Conservation (phyloP, 2,888 invertebrate species). For the Scrobipalpa costella region DNA sequence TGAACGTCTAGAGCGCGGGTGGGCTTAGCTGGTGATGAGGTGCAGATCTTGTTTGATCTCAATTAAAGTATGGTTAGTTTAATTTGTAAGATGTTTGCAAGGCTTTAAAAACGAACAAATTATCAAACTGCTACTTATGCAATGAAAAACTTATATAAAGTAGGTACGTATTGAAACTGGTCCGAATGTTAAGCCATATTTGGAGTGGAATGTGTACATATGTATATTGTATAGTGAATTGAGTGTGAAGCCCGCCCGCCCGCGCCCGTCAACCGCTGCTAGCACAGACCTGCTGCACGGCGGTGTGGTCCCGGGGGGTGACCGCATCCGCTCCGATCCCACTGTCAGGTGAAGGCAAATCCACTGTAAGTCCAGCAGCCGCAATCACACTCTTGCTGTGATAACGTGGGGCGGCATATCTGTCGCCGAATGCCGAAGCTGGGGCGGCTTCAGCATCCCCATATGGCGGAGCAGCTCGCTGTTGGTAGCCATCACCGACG, state of each 20-base stretch:
- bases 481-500: slow-evolving; percentile 83
- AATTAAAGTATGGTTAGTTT: slow-evolving; percentile 1
- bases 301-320: slow-evolving; percentile 93
- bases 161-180: slow-evolving; percentile 15
- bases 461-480: slow-evolving; percentile 81
- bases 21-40: slow-evolving; percentile 56
- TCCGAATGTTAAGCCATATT: slow-evolving; percentile 27
- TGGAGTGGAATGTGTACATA: slow-evolving; percentile 21
- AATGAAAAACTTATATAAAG: background rate
- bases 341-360: slow-evolving; percentile 97
- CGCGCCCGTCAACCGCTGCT: slow-evolving; percentile 56
- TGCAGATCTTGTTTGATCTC: slow-evolving; percentile 36
- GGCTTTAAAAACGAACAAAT: slow-evolving; percentile 19
- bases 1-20: slow-evolving; percentile 59
- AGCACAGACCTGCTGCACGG: slow-evolving; percentile 91
- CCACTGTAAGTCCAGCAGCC: slow-evolving; percentile 92
- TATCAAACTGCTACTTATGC: slow-evolving; percentile 3
- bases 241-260: slow-evolving; percentile 66
- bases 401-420: slow-evolving; percentile 86
- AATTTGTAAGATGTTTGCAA: slow-evolving; percentile 17
- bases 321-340: slow-evolving; percentile 97
- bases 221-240: slow-evolving; percentile 37
- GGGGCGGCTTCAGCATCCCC: slow-evolving; percentile 80
- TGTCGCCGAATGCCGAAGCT: slow-evolving; percentile 84
- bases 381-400: slow-evolving; percentile 87